Percentiles rank a stretch among this genome's conserved stretches.
Evolutionary conservation across 2,113 vertebrate species (phyloP).

Genomic region (Pedetes capensis): DNA sequence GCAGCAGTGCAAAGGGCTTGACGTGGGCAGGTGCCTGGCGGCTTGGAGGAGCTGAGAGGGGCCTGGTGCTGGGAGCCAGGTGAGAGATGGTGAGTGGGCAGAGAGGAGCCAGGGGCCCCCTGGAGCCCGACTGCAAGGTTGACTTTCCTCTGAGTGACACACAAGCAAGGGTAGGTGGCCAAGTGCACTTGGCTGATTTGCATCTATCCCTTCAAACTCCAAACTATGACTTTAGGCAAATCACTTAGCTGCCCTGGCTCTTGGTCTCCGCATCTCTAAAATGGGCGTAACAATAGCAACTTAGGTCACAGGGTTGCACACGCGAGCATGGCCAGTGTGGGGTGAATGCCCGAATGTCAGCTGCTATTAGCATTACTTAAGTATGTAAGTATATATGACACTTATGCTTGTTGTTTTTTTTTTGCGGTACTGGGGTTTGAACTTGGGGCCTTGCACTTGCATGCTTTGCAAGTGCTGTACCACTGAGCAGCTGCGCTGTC

Average conservation of each 20-base stretch:
- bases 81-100: not conserved
- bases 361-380: not conserved
- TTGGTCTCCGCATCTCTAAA: not conserved
- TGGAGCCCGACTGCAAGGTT: no score
- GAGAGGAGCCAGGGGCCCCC: no score
- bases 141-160: not conserved
- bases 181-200: not conserved
- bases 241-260: not conserved
- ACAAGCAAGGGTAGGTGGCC: not conserved
- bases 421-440: no score
- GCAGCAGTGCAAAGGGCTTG: not conserved
- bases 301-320: no score
- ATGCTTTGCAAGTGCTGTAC: no score
- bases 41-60: not conserved
- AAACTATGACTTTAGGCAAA: not conserved
- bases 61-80: not conserved
- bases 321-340: not conserved
- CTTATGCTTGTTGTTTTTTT: no score
- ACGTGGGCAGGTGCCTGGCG: rapidly evolving
- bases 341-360: not conserved
- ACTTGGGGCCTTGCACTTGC: no score
- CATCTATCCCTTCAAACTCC: not conserved
- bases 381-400: no score
- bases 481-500: no score
- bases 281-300: no score